phyloP scores from a whole-genome alignment of 2,113 vertebrate genomes.

The Platichthys stellatus region DNA sequence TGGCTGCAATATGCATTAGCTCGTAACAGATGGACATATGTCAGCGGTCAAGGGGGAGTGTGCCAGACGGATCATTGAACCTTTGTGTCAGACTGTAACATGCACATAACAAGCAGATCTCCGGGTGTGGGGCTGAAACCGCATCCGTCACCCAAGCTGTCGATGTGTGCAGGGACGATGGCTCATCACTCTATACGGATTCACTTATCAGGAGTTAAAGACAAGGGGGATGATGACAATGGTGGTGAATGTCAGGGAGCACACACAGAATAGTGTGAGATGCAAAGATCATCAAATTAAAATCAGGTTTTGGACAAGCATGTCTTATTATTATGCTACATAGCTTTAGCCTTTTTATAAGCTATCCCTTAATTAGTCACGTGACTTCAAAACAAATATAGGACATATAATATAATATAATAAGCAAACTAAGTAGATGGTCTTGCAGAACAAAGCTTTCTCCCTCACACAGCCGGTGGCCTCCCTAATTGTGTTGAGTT shows the following conservation, averaged over 20 bases:
- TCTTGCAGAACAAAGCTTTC: slow-evolving; percentile 2
- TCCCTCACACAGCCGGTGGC: background rate
- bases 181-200: background rate
- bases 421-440: background rate
- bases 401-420: background rate
- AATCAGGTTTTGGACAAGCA: too few species aligned
- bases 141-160: slow-evolving; percentile 46
- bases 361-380: too few species aligned
- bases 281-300: too few species aligned
- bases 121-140: slow-evolving; percentile 26
- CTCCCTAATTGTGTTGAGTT: background rate
- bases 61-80: slow-evolving; percentile 6
- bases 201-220: background rate
- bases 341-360: too few species aligned
- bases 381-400: background rate
- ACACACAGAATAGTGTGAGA: too few species aligned
- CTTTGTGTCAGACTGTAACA: background rate
- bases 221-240: background rate
- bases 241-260: too few species aligned
- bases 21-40: slow-evolving; percentile 15
- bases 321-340: too few species aligned
- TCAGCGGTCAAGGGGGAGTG: background rate
- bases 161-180: slow-evolving; percentile 4
- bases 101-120: slow-evolving; percentile 17
- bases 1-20: background rate